Conservation (phyloP, 2,797 vertebrate species). For the Lepilemur septentrionalis region DNA sequence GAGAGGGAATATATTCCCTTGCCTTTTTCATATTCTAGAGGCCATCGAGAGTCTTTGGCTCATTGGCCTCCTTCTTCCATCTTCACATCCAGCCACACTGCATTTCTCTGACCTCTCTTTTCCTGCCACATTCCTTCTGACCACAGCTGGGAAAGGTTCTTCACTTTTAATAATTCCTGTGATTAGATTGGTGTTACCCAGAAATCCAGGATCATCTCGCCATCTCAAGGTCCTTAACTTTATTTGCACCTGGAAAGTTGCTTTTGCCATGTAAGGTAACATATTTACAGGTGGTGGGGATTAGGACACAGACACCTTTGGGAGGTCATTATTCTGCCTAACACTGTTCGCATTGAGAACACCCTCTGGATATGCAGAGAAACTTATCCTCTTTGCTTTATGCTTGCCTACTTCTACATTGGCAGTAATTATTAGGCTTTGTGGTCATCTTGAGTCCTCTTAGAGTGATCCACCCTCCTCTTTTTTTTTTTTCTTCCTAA, state of each 20-base stretch:
- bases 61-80: not conserved
- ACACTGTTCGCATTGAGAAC: not conserved
- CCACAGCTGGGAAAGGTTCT: not conserved
- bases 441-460: not conserved
- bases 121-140: not conserved
- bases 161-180: not conserved
- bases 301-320: not conserved
- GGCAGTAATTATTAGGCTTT: not conserved
- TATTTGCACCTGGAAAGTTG: not conserved
- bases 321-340: not conserved
- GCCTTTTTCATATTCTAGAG: not conserved
- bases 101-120: not conserved
- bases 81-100: not conserved
- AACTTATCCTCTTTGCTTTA: not conserved
- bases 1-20: not conserved
- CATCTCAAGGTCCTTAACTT: not conserved
- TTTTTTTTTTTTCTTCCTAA: not conserved
- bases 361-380: not conserved
- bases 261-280: not conserved
- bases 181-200: not conserved
- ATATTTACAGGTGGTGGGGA: not conserved
- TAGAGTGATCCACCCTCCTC: not conserved
- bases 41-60: not conserved
- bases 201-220: not conserved
- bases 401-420: not conserved